phyloP scores from a whole-genome alignment of 2,888 invertebrate genomes.

The Pollenia labialis region DNA sequence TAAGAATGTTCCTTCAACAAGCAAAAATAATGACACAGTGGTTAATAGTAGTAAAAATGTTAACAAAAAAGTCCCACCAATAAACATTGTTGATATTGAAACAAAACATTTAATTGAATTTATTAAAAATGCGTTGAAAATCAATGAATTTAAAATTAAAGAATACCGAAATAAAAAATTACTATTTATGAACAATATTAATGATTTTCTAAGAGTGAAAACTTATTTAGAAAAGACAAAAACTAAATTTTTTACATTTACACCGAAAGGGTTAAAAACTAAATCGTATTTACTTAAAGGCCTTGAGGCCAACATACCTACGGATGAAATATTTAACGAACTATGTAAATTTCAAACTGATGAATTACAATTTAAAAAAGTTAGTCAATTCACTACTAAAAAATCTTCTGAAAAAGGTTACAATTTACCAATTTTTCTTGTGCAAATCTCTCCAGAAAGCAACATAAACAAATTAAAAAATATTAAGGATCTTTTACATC shows the following conservation, averaged over 20 bases:
- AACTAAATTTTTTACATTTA: constrained; percentile 23
- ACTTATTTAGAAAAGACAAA: constrained; percentile 35
- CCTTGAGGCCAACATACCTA: not conserved
- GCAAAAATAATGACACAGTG: too few relatives aligned
- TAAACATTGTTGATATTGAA: too few relatives aligned
- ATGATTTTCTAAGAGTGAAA: constrained; percentile 14
- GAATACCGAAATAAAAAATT: not conserved
- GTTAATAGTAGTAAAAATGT: too few relatives aligned
- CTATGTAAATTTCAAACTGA: not conserved
- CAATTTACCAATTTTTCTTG: constrained; percentile 22
- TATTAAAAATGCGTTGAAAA: too few relatives aligned
- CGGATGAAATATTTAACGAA: constrained; percentile 25
- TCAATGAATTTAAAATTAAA: not conserved
- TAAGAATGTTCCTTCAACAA: too few relatives aligned
- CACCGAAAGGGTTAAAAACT: constrained; percentile 28
- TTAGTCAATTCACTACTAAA: not conserved
- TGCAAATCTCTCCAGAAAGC: constrained; percentile 26
- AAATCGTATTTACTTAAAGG: constrained; percentile 12
- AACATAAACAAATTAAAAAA: constrained; percentile 30
- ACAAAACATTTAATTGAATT: too few relatives aligned
- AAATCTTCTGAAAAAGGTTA: not conserved
- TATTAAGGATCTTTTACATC: constrained; percentile 9
- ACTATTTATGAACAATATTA: not conserved
- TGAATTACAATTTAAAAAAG: constrained; percentile 1
- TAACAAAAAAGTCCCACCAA: too few relatives aligned